Evolutionary conservation across 2,888 invertebrate genomes (phyloP).

Genomic region (Volucella inflata): DNA sequence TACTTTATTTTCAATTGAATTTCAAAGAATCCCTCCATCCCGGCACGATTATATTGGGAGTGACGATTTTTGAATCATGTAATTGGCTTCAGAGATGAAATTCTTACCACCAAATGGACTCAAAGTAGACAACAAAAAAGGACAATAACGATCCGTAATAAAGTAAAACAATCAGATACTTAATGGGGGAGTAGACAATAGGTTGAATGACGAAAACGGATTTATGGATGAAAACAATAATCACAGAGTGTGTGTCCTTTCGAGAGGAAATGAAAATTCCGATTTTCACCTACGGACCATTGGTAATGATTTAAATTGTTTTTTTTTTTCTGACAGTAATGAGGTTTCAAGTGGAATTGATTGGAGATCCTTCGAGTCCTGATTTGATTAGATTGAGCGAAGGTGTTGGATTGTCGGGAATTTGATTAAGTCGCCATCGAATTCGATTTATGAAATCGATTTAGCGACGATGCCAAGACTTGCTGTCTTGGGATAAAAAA

Average conservation of each 20-base stretch:
- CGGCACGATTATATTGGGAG: constrained; percentile 38
- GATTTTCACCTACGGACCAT: background rate
- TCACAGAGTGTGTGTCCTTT: constrained; percentile 3
- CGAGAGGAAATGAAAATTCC: background rate
- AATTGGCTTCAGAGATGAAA: constrained; percentile 27
- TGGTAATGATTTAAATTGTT: constrained; percentile 1
- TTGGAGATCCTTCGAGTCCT: background rate
- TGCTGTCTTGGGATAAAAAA: no score
- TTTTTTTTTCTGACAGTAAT: constrained; percentile 1
- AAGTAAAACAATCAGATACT: background rate
- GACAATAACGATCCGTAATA: constrained; percentile 8
- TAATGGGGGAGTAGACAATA: background rate
- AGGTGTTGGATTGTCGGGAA: background rate
- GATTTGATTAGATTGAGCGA: background rate
- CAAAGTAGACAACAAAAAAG: constrained; percentile 18
- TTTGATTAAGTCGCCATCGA: no score
- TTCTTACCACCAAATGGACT: constrained; percentile 5
- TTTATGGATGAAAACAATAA: background rate
- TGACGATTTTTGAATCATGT: constrained; percentile 25
- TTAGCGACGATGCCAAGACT: no score
- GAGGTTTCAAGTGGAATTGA: background rate
- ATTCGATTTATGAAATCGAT: no score
- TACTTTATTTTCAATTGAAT: constrained; percentile 14
- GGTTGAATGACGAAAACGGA: background rate
- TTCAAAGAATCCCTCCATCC: constrained; percentile 19